phyloP scores from a whole-genome alignment of 2,797 vertebrate genomes.

The Mormyrus proboscirostris region DNA sequence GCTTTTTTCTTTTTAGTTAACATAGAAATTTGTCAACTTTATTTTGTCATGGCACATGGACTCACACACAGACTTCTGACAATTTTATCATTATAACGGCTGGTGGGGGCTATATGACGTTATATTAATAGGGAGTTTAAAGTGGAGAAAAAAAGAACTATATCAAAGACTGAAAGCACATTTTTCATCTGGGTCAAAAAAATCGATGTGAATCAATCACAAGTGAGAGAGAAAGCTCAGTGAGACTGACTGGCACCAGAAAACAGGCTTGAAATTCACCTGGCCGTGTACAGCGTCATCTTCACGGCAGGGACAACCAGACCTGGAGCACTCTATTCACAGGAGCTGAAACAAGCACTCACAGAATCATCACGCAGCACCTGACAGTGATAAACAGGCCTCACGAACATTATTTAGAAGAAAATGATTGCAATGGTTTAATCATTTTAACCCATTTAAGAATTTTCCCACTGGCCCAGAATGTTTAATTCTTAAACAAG shows the following conservation, averaged over 20 bases:
- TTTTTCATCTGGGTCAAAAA: conserved; percentile 30
- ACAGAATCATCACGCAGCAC: not conserved
- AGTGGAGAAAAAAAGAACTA: conserved; percentile 20
- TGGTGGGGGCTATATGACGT: conserved; percentile 20
- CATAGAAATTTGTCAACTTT: not conserved
- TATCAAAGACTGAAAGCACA: conserved; percentile 26
- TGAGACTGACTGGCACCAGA: conserved; percentile 23
- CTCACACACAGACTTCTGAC: not conserved
- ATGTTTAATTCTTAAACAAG: not conserved
- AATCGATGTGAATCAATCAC: conserved; percentile 30
- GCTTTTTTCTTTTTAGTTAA: not conserved
- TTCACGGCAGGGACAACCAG: not conserved
- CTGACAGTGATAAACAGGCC: not conserved
- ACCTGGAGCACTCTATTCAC: not conserved
- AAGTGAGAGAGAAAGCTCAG: conserved; percentile 20
- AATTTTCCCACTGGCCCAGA: not conserved
- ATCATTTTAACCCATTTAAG: not conserved
- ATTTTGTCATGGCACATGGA: not conserved
- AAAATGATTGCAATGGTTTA: not conserved
- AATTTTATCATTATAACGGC: conserved; percentile 10
- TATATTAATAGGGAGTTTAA: conserved; percentile 28
- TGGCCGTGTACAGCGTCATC: conserved; percentile 11
- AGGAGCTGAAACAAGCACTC: not conserved
- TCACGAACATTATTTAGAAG: not conserved
- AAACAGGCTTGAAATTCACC: conserved; percentile 21